These are phyloP conservation scores for Heterodera filipjevi DNA, from an alignment of 2,888 invertebrate species.

Conservation along the genomic window DNA sequence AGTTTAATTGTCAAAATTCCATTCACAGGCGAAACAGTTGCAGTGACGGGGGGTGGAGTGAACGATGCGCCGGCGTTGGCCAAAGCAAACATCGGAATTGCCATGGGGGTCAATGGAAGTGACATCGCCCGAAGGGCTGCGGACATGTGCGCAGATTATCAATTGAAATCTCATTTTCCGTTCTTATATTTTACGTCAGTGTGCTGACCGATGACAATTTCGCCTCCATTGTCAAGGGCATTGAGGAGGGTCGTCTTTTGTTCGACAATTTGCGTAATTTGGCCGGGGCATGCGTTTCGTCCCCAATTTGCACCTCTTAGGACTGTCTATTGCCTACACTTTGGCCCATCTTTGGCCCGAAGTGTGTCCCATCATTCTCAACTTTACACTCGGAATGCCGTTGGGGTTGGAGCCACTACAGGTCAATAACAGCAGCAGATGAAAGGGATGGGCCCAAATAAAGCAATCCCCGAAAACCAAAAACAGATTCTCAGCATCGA, in stretches of 20 bases:
- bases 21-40: constrained; percentile 54
- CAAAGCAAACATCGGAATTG: constrained; percentile 63
- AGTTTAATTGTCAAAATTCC: neutral
- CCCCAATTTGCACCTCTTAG: constrained; percentile 20
- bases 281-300: too few species aligned
- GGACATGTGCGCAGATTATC: constrained; percentile 24
- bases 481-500: constrained; percentile 59
- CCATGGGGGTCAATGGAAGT: constrained; percentile 59
- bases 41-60: constrained; percentile 62
- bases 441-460: neutral
- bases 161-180: neutral
- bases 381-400: constrained; percentile 61
- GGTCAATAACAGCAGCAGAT: constrained; percentile 34
- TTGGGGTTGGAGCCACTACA: constrained; percentile 60
- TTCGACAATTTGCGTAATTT: constrained; percentile 50
- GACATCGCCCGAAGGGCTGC: constrained; percentile 45
- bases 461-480: too few species aligned
- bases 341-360: constrained; percentile 63
- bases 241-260: constrained; percentile 56
- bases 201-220: constrained; percentile 61
- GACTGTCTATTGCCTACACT: constrained; percentile 61
- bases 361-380: constrained; percentile 61
- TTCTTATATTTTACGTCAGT: too few species aligned
- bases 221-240: constrained; percentile 37
- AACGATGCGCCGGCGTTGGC: constrained; percentile 63